These are phyloP conservation scores for Oceanites oceanicus DNA, from an alignment of 2,113 vertebrate species.

Conservation along the genomic window DNA sequence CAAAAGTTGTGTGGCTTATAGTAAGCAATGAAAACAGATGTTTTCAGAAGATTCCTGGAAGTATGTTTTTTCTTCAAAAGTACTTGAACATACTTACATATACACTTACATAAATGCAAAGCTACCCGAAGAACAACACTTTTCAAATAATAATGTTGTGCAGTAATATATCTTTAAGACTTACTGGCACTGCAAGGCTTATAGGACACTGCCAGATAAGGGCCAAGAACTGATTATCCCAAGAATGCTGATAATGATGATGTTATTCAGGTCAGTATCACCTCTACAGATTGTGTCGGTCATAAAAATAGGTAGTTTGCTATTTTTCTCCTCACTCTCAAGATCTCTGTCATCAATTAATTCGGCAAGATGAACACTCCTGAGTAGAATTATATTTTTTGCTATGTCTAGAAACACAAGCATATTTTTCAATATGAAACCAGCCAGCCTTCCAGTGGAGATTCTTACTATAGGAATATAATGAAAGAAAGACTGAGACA, in stretches of 20 bases:
- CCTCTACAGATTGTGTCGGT: neutral
- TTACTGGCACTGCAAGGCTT: neutral
- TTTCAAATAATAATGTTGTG: neutral
- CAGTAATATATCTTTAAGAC: neutral
- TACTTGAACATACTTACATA: neutral
- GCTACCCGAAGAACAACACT: neutral
- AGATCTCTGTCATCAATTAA: neutral
- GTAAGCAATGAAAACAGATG: neutral
- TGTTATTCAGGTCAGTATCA: neutral
- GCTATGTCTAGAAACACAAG: neutral
- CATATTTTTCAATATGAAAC: neutral
- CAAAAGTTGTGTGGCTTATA: neutral
- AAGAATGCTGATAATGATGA: neutral
- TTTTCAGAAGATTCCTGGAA: slow-evolving; percentile 42
- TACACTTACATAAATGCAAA: neutral
- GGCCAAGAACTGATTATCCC: neutral
- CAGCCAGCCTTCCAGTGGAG: neutral
- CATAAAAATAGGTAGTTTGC: neutral
- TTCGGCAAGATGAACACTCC: neutral
- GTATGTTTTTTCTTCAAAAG: neutral
- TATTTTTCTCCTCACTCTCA: neutral
- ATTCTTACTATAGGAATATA: neutral
- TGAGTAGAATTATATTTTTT: neutral
- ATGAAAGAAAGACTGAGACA: neutral
- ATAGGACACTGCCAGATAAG: neutral